Evolutionary conservation across 2,888 invertebrate genomes (phyloP).

Genomic region (Melieria crassipennis): DNA sequence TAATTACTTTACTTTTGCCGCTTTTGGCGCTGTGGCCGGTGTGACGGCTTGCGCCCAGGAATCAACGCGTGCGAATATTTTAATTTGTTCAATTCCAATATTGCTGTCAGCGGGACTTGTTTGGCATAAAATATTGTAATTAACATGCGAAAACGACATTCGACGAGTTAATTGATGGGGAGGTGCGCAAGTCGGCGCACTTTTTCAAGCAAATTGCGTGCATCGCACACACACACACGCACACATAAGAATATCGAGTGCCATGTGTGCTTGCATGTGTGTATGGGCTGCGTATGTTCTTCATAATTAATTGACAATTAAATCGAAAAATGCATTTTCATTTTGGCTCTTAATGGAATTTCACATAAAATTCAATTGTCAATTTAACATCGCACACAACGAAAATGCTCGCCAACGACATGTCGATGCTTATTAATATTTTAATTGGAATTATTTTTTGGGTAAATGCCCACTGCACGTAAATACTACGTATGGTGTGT

Average conservation of each 20-base stretch:
- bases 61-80: no score
- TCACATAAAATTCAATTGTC: conserved; percentile 27
- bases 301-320: conserved; percentile 32
- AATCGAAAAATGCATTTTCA: conserved; percentile 27
- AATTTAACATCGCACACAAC: conserved; percentile 6
- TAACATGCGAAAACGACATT: conserved; percentile 31
- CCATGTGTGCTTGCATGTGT: not conserved
- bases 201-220: no score
- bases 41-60: no score
- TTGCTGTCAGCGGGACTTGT: conserved; percentile 21
- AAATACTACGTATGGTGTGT: no score
- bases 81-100: not conserved
- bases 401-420: no score
- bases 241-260: no score
- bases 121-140: conserved; percentile 34
- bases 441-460: no score
- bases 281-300: conserved; percentile 12
- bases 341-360: conserved; percentile 27
- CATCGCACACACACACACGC: no score
- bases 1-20: no score
- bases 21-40: no score
- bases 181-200: not conserved
- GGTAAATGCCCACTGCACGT: no score
- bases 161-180: conserved; percentile 33
- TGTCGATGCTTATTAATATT: no score